Base-by-base conservation (phyloP, 2,113 vertebrate genomes). In the Psittacula cyanocephala region DNA sequence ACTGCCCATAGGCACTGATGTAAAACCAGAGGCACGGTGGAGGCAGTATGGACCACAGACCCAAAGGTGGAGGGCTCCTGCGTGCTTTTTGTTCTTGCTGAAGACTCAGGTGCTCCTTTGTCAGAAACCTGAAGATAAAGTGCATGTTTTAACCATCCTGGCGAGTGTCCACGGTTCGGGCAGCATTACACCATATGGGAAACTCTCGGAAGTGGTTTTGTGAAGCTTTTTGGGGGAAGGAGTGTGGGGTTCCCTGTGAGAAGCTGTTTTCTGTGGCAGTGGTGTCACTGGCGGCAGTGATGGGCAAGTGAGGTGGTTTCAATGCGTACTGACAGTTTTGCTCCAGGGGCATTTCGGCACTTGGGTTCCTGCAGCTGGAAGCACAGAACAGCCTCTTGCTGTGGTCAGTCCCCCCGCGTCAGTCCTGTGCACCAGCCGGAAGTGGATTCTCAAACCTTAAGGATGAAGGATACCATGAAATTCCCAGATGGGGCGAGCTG, bases 311-410 rank as follows among this genome's bases (percentile, higher is more conserved):
- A 29, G 35, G 13, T 4, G 2, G 3, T 64, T 52, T 77, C 11
- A 7, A 1, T 12, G 20, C 2, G 0, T 18, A 0, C 59, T 53
- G 44, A 17, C 33, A 29, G 1, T 17, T 47, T 69, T 52, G 39
- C 75, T 60, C 8, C 1, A 2, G 57, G 59, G 20, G 7, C 79
- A 79, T 81, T 72, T 79, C 4, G 4, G 4, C 2, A 0, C 11
- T 11, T 9, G 0, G 0, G 12, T 63, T 22, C n/a, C 52, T 70
- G 52, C 46, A 41, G 16, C 53, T 80, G 68, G 50, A 72, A 31
- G 41, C 13, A 2, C 0, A 2, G 60, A 43, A 29, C 62, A 46
- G 49, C 11, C 20, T 52, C 19, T 33, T 25, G 16, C 23, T 20
- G 55, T n/a, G 33, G 33, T 59, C 55, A n/a, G 55, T 37, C 49